phyloP scores from a whole-genome alignment of 2,113 vertebrate species.

The Rhinogobius similis region DNA sequence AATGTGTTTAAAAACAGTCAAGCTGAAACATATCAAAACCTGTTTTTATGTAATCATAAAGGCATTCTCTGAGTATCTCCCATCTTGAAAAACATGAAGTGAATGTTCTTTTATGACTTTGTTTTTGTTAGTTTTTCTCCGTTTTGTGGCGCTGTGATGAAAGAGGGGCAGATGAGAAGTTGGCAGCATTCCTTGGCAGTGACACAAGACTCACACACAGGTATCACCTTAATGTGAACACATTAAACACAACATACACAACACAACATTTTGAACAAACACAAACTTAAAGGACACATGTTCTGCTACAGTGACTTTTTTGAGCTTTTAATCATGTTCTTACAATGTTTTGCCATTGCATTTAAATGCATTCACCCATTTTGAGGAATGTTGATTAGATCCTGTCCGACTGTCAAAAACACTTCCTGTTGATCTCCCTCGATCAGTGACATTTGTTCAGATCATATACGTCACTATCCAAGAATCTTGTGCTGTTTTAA shows the following conservation, averaged over 20 bases:
- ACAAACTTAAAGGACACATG: too few relatives aligned
- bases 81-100: constrained; percentile 51
- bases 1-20: constrained; percentile 96
- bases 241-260: constrained; percentile 45
- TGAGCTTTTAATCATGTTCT: too few relatives aligned
- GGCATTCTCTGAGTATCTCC: constrained; percentile 56
- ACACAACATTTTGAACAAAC: constrained; percentile 46
- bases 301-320: too few relatives aligned
- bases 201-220: constrained; percentile 43
- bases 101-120: constrained; percentile 47
- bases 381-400: too few relatives aligned
- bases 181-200: constrained; percentile 65
- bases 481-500: too few relatives aligned
- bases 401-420: too few relatives aligned
- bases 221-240: constrained; percentile 55
- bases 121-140: constrained; percentile 40
- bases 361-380: too few relatives aligned
- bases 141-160: constrained; percentile 45
- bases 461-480: too few relatives aligned
- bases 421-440: too few relatives aligned
- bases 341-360: too few relatives aligned
- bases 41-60: constrained; percentile 84
- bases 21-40: constrained; percentile 91
- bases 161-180: constrained; percentile 58
- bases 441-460: too few relatives aligned